Conservation (phyloP, 1,140 invertebrate genomes). For the Lepidurus apus region DNA sequence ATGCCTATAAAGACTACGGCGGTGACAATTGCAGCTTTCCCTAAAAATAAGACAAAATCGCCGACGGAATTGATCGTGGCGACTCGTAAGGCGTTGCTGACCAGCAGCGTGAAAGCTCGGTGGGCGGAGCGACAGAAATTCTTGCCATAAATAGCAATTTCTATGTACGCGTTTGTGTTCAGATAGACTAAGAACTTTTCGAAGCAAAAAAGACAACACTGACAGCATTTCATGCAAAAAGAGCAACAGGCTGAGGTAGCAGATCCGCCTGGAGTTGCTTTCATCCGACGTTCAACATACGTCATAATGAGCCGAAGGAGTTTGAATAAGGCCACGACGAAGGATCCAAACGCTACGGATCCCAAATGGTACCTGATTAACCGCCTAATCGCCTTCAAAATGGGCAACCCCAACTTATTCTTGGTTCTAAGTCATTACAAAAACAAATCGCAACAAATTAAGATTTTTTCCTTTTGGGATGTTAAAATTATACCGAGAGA, state of each 20-base stretch:
- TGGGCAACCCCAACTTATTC: conserved; percentile 52
- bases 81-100: conserved; percentile 77
- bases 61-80: conserved; percentile 88
- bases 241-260: conserved; percentile 41
- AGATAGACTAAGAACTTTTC: conserved; percentile 67
- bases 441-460: not conserved
- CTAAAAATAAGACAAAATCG: conserved; percentile 88
- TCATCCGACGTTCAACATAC: conserved; percentile 42
- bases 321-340: conserved; percentile 66
- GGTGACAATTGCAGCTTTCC: conserved; percentile 79
- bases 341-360: conserved; percentile 66
- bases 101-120: conserved; percentile 72
- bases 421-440: conserved; percentile 55
- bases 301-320: conserved; percentile 56
- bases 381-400: conserved; percentile 52
- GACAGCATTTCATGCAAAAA: conserved; percentile 54
- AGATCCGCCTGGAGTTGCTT: conserved; percentile 38
- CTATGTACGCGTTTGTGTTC: conserved; percentile 71
- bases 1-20: conserved; percentile 64
- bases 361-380: conserved; percentile 67
- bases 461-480: conserved; percentile 7
- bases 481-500: conserved; percentile 56
- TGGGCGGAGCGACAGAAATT: conserved; percentile 60
- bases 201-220: conserved; percentile 66
- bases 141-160: conserved; percentile 67